phyloP scores from a whole-genome alignment of 92 coral and sea anemone genomes.

The Meandrina meandrites region DNA sequence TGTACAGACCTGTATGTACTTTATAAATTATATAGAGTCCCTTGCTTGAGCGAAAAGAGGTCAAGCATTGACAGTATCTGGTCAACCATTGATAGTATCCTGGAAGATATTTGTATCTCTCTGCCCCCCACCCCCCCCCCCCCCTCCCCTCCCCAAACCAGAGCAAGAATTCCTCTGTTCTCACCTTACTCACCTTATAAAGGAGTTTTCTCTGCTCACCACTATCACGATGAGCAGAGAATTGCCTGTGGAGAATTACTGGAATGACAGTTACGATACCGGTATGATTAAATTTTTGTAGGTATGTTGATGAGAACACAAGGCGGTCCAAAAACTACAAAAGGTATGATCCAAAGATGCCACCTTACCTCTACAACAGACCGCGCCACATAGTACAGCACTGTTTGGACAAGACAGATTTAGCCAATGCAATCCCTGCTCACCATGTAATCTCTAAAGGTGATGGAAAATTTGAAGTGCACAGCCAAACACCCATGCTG shows the following conservation, averaged over 20 bases:
- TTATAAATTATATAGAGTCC: too few species aligned
- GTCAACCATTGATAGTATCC: too few species aligned
- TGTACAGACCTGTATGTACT: too few species aligned
- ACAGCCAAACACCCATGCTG: slow-evolving; percentile 31
- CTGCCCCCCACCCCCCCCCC: too few species aligned
- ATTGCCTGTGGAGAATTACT: neutral
- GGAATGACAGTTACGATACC: neutral
- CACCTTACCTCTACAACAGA: slow-evolving; percentile 51
- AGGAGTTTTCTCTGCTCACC: too few species aligned
- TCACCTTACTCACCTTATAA: too few species aligned
- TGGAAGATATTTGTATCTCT: too few species aligned
- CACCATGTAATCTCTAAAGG: slow-evolving; percentile 20
- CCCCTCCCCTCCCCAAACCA: too few species aligned
- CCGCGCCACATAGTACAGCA: slow-evolving; percentile 39
- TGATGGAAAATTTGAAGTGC: slow-evolving; percentile 42
- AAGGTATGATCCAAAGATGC: slow-evolving; percentile 36
- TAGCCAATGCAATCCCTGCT: slow-evolving; percentile 23
- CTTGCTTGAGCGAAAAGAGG: too few species aligned
- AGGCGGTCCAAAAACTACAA: slow-evolving; percentile 38
- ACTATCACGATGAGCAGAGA: too few species aligned
- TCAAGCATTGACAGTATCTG: too few species aligned
- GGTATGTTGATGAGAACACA: slow-evolving; percentile 45
- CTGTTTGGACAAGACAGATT: slow-evolving; percentile 32
- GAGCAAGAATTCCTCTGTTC: too few species aligned
- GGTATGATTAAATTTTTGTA: neutral